Evolutionary conservation across 2,888 invertebrate species (phyloP).

Genomic region (Aphodius sticticus): DNA sequence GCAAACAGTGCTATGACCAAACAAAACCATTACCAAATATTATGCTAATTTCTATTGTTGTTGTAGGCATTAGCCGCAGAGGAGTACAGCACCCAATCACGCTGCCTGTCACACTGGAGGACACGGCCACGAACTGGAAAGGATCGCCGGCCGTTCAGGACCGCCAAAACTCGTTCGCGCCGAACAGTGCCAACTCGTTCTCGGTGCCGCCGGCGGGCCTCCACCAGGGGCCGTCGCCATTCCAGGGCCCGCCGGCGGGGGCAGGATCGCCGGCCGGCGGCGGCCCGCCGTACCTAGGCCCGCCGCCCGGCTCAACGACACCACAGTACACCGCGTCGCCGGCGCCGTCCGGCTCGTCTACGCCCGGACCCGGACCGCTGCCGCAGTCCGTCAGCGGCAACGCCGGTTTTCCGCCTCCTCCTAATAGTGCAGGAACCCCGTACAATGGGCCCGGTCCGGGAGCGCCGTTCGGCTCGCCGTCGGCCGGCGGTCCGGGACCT

Average conservation of each 20-base stretch:
- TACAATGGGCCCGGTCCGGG: slow-evolving; percentile 75
- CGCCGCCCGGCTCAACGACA: slow-evolving; percentile 78
- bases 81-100: slow-evolving; percentile 73
- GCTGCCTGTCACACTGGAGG: slow-evolving; percentile 78
- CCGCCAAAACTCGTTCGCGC: slow-evolving; percentile 73
- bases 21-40: no score
- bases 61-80: slow-evolving; percentile 85
- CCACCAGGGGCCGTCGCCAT: slow-evolving; percentile 65
- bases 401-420: slow-evolving; percentile 65
- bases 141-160: slow-evolving; percentile 68
- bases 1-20: no score
- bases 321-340: slow-evolving; percentile 89
- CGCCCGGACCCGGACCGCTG: slow-evolving; percentile 82
- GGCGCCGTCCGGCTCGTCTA: slow-evolving; percentile 82
- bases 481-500: slow-evolving; percentile 62
- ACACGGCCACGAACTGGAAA: slow-evolving; percentile 80
- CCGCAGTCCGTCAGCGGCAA: slow-evolving; percentile 64
- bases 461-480: slow-evolving; percentile 73
- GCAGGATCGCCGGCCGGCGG: slow-evolving; percentile 80
- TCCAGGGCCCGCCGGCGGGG: slow-evolving; percentile 73
- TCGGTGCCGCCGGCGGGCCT: slow-evolving; percentile 66
- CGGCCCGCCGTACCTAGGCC: slow-evolving; percentile 56
- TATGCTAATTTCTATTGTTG: not conserved
- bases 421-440: slow-evolving; percentile 70
- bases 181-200: slow-evolving; percentile 68